Evolutionary conservation across 2,888 invertebrate genomes (phyloP), one percentile per base, ranked within the genome.

Genomic region (Tiphia femorata): DNA sequence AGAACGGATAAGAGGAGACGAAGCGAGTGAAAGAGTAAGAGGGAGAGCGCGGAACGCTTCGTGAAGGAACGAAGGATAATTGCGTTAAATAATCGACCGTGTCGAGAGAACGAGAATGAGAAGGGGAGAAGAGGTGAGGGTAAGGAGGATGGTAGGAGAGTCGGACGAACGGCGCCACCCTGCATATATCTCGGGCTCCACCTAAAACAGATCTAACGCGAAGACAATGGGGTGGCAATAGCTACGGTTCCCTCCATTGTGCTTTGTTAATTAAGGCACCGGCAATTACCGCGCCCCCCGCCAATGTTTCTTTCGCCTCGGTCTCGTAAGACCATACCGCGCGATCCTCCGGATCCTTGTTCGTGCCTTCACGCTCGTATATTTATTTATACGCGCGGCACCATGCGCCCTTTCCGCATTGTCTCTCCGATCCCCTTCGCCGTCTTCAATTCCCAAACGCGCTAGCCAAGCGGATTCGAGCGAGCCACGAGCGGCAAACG

Each of bases 11-110:
- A 30, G n/a, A 20, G 25, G 30, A 38, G 16, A 21, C 50, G 41
- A 55, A 19, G 29, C 30, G 19, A 5, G 23, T 30, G 37, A 52
- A 17, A 29, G 40, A 19, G 25, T 38, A 29, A 29, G 53, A 54
- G 35, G 19, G 58, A 57, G 30, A 52, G 48, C 38, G 43, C 52
- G 38, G 41, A 3, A 41, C 46, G 52, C 49, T 49, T 64, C 58
- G 21, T 49, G 56, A 58, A 59, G 70, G 64, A 72, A 66, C 68
- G 64, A 58, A 63, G 70, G 72, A 75, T 76, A 76, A 76, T 76
- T 74, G 69, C 72, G 75, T 75, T 76, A 76, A 76, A 76, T 76
- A 75, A 76, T 73, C 71, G 70, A 70, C 67, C 70, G 58, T 67
- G 64, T 48, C 56, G 48, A 37, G 64, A 67, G 67, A 68, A 29